Evolutionary conservation across 1,140 invertebrate genomes (phyloP).

Genomic region (Drosophila arawakana): DNA sequence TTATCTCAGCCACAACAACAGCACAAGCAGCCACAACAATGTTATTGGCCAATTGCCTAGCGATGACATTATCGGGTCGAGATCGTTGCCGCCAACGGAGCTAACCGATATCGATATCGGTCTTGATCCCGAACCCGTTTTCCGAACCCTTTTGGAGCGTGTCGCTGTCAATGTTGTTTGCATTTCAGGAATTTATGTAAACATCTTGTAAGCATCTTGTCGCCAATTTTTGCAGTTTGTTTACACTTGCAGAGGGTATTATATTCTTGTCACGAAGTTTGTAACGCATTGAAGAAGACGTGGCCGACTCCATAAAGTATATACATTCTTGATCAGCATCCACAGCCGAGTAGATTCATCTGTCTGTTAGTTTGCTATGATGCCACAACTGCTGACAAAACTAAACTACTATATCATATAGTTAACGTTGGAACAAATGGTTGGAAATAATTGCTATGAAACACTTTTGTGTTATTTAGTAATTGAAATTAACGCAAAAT

Average conservation of each 20-base stretch:
- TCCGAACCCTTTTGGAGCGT: slow-evolving; percentile 60
- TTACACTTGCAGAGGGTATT: no score
- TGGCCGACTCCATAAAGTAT: no score
- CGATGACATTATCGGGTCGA: slow-evolving; percentile 76
- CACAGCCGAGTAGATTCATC: no score
- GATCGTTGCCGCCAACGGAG: slow-evolving; percentile 75
- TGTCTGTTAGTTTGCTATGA: no score
- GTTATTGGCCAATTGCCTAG: slow-evolving; percentile 83
- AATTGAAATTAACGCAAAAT: no score
- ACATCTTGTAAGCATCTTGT: slow-evolving; percentile 81
- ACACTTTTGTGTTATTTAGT: no score
- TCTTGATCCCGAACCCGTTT: slow-evolving; percentile 31
- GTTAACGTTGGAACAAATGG: no score
- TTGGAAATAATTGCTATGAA: no score
- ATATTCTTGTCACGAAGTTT: background rate
- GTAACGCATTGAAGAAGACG: background rate
- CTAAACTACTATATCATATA: no score
- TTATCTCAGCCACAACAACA: slow-evolving; percentile 57
- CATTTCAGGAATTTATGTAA: slow-evolving; percentile 84
- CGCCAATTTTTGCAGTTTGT: slow-evolving; percentile 42
- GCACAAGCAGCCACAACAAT: slow-evolving; percentile 63
- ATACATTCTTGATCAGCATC: no score
- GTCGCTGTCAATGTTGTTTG: slow-evolving; percentile 83
- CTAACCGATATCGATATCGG: slow-evolving; percentile 31
- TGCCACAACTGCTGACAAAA: no score